Evolutionary conservation across 1,140 invertebrate genomes (phyloP), one percentile per base, ranked within the genome.

Genomic region (Portunus trituberculatus): DNA sequence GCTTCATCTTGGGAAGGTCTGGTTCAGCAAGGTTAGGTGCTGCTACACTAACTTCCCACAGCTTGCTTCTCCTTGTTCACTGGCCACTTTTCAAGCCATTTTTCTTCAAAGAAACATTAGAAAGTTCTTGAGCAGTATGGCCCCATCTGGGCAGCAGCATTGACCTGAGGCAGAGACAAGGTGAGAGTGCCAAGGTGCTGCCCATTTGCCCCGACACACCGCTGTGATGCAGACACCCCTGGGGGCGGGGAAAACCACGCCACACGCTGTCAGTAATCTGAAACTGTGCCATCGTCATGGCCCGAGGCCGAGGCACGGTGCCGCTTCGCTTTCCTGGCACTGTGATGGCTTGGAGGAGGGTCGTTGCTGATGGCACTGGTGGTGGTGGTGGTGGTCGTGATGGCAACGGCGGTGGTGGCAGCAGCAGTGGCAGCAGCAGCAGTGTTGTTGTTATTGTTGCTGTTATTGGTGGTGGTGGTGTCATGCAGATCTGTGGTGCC

Each of bases 201-300:
- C 67, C 67, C 67, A n/a, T n/a, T 25, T 76, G 67, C 67, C 67
- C 67, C 67, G 25, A 76, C 67, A 76, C 67, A 76, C 67, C 25
- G n/a, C 67, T 76, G 67, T n/a, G 67, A 76, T 59, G 52, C 20
- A 20, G 67, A 25, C 67, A 25, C 67, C 67, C 67, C 67, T 76
- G 67, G 67, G 67, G 67, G 67, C 67, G 12, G 67, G n/a, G 67
- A 8, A 25, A n/a, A 76, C 67, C 20, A 76, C n/a, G 89, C 29
- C 48, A 48, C 52, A 87, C 28, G 59, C 25, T 31, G 91, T 95
- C 91, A 95, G 82, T 95, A 95, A 46, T 95, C 94, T 46, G 91
- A 95, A n/a, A 95, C 94, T 48, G 94, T 95, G 84, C 94, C 94
- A 87, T 95, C 94, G n/a, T 95, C 94, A 48, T 95, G 94, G 29